phyloP scores from a whole-genome alignment of 2,888 invertebrate genomes.

The Tachina lurida region DNA sequence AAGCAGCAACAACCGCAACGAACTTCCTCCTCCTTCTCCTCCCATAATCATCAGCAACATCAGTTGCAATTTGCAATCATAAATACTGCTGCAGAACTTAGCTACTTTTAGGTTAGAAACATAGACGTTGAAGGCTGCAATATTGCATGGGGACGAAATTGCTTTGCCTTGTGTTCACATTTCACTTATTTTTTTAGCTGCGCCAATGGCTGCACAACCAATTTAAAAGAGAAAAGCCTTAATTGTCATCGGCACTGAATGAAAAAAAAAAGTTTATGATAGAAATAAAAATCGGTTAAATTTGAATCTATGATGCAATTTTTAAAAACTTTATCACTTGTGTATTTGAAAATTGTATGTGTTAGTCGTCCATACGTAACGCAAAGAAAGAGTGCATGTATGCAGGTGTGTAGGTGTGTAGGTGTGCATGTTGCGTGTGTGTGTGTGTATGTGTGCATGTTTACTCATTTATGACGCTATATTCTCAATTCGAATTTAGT shows the following conservation, averaged over 20 bases:
- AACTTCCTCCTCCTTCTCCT: not conserved
- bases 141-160: not conserved
- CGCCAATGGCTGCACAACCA: not conserved
- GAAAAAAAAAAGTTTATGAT: not conserved
- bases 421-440: not conserved
- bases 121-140: not conserved
- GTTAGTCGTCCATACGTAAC: no score
- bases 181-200: not conserved
- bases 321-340: not conserved
- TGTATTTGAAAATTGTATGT: no score
- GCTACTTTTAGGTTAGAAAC: no score
- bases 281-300: constrained; percentile 11
- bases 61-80: not conserved
- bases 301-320: not conserved
- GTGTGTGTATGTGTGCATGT: not conserved
- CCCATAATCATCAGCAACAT: constrained; percentile 25
- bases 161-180: not conserved
- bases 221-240: constrained; percentile 1
- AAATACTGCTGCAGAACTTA: not conserved
- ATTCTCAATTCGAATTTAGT: not conserved
- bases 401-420: not conserved
- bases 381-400: not conserved
- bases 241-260: constrained; percentile 36
- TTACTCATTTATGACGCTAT: constrained; percentile 9
- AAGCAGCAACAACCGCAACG: not conserved